phyloP scores from a whole-genome alignment of 2,113 vertebrate species.

The Neogale vison region DNA sequence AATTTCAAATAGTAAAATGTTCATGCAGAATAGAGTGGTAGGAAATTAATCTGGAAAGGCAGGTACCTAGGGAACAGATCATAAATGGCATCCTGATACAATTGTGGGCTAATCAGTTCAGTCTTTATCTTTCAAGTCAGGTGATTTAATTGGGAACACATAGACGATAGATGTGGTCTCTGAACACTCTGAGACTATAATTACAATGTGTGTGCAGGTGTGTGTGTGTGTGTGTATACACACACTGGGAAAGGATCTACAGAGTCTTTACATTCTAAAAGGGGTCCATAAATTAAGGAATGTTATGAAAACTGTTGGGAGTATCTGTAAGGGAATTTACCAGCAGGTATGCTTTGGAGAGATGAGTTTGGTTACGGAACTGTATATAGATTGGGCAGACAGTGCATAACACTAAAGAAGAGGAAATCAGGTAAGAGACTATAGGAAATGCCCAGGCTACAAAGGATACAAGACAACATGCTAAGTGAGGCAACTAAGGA shows the following conservation, averaged over 20 bases:
- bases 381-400: not conserved
- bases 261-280: not conserved
- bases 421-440: not conserved
- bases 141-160: conserved; percentile 4
- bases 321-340: not conserved
- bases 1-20: conserved; percentile 39
- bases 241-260: not conserved
- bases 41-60: not conserved
- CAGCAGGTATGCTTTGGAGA: not conserved
- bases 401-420: not conserved
- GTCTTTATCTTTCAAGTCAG: conserved; percentile 10
- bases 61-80: not conserved
- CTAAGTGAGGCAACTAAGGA: not conserved
- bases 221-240: not conserved
- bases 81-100: not conserved
- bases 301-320: not conserved
- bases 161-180: not conserved
- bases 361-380: not conserved
- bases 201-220: not conserved
- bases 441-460: not conserved
- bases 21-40: not conserved
- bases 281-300: not conserved
- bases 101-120: not conserved
- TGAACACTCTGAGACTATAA: not conserved
- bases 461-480: not conserved